These are phyloP conservation scores for Calyptommatus sinebrachiatus DNA, from an alignment of 2,113 vertebrate species.

Conservation along the genomic window DNA sequence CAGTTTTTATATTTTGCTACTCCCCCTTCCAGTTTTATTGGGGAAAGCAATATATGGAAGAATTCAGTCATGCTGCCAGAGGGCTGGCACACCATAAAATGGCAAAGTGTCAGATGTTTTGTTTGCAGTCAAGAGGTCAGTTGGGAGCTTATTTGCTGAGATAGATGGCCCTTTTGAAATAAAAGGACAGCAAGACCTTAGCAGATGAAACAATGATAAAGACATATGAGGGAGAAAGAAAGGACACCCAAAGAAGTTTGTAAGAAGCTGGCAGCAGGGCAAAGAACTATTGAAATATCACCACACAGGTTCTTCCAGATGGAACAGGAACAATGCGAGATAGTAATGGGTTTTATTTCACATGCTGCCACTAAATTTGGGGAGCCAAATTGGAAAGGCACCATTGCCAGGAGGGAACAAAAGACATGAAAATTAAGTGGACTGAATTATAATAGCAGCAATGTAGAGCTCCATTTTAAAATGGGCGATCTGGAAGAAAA, in stretches of 20 bases:
- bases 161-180: slow-evolving; percentile 41
- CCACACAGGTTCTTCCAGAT: neutral
- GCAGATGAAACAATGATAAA: slow-evolving; percentile 20
- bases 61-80: neutral
- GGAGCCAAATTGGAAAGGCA: slow-evolving; percentile 14
- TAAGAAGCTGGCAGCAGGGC: slow-evolving; percentile 26
- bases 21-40: neutral
- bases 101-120: slow-evolving; percentile 1
- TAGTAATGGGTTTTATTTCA: slow-evolving; percentile 9
- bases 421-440: neutral
- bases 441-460: neutral
- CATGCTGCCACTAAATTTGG: neutral
- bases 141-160: slow-evolving; percentile 2
- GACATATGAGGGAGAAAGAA: slow-evolving; percentile 26
- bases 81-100: neutral
- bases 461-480: neutral
- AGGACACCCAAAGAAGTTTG: slow-evolving; percentile 33
- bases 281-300: slow-evolving; percentile 20
- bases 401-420: neutral
- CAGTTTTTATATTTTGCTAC: neutral
- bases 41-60: neutral
- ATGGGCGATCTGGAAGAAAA: neutral
- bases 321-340: slow-evolving; percentile 28
- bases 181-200: neutral
- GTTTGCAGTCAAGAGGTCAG: slow-evolving; percentile 16